These are phyloP conservation scores for Scolopax rusticola DNA, from an alignment of 2,797 vertebrate species.

Conservation along the genomic window DNA sequence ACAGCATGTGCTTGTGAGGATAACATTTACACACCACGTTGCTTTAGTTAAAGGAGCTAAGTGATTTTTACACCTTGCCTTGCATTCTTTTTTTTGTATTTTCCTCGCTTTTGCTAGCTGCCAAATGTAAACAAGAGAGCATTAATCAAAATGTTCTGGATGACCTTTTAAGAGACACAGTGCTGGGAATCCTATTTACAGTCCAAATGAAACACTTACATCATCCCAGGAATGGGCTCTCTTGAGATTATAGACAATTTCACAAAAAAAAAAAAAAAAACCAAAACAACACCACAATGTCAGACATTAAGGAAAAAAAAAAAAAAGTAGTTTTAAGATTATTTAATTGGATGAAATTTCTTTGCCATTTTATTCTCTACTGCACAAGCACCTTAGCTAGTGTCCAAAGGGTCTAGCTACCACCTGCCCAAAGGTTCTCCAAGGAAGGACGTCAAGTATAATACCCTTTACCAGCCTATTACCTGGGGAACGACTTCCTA, in stretches of 20 bases:
- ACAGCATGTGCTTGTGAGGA: not conserved
- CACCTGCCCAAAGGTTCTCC: not conserved
- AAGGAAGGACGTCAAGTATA: not conserved
- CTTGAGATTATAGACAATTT: not conserved
- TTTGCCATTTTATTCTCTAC: not conserved
- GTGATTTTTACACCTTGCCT: not conserved
- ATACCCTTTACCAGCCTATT: not conserved
- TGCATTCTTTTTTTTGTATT: not conserved
- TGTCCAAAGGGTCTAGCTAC: not conserved
- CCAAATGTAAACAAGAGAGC: not conserved
- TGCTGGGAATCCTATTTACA: not conserved
- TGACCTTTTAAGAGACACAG: constrained; percentile 1
- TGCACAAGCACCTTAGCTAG: not conserved
- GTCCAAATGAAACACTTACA: not conserved
- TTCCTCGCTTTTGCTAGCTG: not conserved
- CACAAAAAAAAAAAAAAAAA: not conserved
- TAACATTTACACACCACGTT: not conserved
- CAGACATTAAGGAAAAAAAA: not conserved
- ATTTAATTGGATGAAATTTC: not conserved
- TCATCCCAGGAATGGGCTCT: not conserved
- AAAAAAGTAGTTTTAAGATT: not conserved
- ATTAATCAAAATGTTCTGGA: constrained; percentile 20
- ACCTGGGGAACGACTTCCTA: not conserved
- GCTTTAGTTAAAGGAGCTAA: not conserved
- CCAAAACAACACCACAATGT: not conserved